A percentile compares a stretch with the other conserved stretches of the same genome.
These are phyloP conservation scores for Agapornis roseicollis DNA, from an alignment of 2,113 vertebrate genomes.

Conservation along the genomic window DNA sequence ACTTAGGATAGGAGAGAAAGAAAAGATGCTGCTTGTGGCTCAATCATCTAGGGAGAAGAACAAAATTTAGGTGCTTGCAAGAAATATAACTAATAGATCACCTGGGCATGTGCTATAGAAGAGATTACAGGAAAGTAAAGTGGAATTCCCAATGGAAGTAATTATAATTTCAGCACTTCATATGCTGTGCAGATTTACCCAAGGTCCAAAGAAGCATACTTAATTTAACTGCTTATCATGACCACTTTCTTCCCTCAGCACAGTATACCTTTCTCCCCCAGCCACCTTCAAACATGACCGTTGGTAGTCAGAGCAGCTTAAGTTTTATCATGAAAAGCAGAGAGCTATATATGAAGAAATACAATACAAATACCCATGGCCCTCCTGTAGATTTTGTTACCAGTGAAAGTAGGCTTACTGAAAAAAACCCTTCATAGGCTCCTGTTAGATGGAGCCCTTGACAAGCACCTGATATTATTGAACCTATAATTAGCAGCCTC, in stretches of 20 bases:
- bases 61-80: not conserved
- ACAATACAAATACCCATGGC: not conserved
- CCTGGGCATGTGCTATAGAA: not conserved
- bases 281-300: not conserved
- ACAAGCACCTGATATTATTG: not conserved
- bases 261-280: not conserved
- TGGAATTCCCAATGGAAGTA: conserved; percentile 14
- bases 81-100: conserved; percentile 7
- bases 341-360: not conserved
- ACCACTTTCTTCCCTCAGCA: not conserved
- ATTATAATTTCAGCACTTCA: conserved; percentile 28
- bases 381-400: not conserved
- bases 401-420: not conserved
- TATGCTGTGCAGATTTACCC: not conserved
- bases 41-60: not conserved
- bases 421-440: not conserved
- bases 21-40: not conserved
- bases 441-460: not conserved
- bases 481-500: not conserved
- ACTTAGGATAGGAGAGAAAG: not conserved
- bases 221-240: not conserved
- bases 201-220: not conserved
- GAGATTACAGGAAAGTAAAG: not conserved
- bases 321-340: not conserved
- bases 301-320: not conserved